phyloP scores from a whole-genome alignment of 2,113 vertebrate genomes.

The Herpetotheres cachinnans region DNA sequence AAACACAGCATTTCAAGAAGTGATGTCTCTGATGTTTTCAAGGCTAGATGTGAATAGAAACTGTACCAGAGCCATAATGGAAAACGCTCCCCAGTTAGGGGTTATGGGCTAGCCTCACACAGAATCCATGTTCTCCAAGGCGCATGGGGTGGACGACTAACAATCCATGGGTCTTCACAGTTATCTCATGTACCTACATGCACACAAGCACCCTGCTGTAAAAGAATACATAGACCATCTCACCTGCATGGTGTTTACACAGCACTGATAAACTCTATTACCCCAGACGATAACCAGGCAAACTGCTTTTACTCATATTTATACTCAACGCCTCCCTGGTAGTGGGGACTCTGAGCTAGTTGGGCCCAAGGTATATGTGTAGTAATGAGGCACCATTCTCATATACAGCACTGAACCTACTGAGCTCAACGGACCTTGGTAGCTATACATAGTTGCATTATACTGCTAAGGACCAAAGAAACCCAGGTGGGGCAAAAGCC shows the following conservation, averaged over 20 bases:
- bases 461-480: not conserved
- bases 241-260: not conserved
- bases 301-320: not conserved
- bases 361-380: too few species aligned
- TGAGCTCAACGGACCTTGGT: not conserved
- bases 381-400: not conserved
- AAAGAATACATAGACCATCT: not conserved
- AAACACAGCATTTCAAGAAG: not conserved
- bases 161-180: not conserved
- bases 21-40: not conserved
- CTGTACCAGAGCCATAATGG: not conserved
- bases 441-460: not conserved
- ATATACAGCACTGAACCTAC: not conserved
- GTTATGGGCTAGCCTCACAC: not conserved
- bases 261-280: not conserved
- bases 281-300: not conserved
- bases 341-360: not conserved
- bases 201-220: not conserved
- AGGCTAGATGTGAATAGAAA: not conserved
- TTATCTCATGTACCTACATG: not conserved
- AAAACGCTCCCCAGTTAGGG: not conserved
- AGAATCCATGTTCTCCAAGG: not conserved
- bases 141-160: accelerated
- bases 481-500: not conserved
- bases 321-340: not conserved